Base-by-base conservation (phyloP, 2,113 vertebrate genomes). In the Catharus fuscescens region DNA sequence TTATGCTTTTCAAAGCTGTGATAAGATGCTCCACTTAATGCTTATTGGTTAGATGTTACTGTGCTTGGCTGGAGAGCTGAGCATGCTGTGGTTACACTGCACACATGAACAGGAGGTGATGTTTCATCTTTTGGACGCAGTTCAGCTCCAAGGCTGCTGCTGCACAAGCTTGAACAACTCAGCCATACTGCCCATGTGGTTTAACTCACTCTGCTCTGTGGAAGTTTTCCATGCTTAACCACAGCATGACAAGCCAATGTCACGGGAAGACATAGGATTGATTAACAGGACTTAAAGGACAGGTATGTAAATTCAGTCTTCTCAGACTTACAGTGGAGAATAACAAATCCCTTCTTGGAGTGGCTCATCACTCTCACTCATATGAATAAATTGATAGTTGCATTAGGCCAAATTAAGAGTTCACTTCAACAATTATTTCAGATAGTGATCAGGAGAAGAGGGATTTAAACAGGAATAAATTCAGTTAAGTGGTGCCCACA, bases 61-160 rank as follows among this genome's bases (percentile, higher is more conserved):
- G 44, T 77, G 34, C 12, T 19, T 61, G 29, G 23, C 59, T 50
- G 21, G 21, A 32, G 73, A 29, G 3, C 21, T 32, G 73, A 12
- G 28, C 0, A 1, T 31, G 44, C 57, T 50, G 57, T 61, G 73
- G 17, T 16, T 15, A 7, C 34, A 4, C 28, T 50, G 57, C 34
- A 40, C 8, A 20, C 29, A 8, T 5, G 34, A 38, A 0, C 29
- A 20, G 45, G 10, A 16, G 9, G 59, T 0, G 17, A 7, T 6
- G 59, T n/a, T 52, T 16, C 23, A 6, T 6, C 12, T 32, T 8
- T 6, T 2, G 29, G 34, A 20, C 2, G 0, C 3, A 12, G 20
- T 3, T 32, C 16, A 19, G 45, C 57, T 15, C 2, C 34, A 9
- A 40, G 28, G 57, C 1, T 20, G 45, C 0, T 20, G 13, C 57